Conservation (phyloP, 2,888 invertebrate species). For the Stratiomys singularior region DNA sequence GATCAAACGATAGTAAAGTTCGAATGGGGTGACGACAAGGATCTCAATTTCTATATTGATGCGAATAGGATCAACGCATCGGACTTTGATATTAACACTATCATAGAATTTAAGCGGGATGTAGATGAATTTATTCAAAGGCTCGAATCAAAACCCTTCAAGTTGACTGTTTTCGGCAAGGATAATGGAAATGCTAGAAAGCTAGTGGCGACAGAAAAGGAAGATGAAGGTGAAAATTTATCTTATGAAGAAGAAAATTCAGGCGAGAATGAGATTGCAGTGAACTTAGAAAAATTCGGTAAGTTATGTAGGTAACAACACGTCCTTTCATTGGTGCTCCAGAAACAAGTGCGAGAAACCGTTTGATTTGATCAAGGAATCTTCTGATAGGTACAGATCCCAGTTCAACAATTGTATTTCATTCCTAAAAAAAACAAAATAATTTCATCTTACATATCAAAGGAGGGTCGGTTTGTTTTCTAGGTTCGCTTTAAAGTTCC, state of each 20-base stretch:
- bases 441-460: no score
- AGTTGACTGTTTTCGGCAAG: constrained; percentile 10
- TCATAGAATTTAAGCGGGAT: constrained; percentile 31
- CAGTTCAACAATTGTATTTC: no score
- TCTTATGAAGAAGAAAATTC: background rate
- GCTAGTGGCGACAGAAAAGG: background rate
- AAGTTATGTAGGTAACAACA: background rate
- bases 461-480: no score
- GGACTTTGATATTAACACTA: constrained; percentile 25
- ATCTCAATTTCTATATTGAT: constrained; percentile 35
- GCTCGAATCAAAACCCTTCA: constrained; percentile 37
- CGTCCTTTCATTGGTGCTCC: background rate
- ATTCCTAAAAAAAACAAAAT: no score
- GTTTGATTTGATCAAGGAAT: no score
- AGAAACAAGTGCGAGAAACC: no score
- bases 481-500: no score
- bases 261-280: no score
- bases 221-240: background rate
- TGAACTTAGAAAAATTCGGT: background rate
- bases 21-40: constrained; percentile 33
- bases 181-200: background rate
- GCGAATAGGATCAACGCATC: constrained; percentile 38
- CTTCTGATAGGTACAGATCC: no score
- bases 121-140: constrained; percentile 10
- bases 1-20: constrained; percentile 21